Conservation (phyloP, 1,140 invertebrate species). For the Tetragnatha versicolor region DNA sequence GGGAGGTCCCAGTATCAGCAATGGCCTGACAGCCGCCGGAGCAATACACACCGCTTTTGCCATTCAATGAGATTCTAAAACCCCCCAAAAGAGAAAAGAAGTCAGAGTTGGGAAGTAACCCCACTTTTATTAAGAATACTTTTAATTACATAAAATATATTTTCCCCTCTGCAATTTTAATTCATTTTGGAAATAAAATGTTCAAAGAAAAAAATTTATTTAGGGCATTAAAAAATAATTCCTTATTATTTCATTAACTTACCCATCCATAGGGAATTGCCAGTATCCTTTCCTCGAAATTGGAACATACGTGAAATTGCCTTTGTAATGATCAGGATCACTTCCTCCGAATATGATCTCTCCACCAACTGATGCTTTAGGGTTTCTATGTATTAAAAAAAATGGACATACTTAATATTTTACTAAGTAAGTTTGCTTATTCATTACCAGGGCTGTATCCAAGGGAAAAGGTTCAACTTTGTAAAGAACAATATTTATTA, state of each 20-base stretch:
- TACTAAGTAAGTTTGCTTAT: too few relatives aligned
- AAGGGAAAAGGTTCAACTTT: too few relatives aligned
- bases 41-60: constrained; percentile 70
- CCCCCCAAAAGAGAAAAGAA: neutral
- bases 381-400: constrained; percentile 75
- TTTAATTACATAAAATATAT: too few relatives aligned
- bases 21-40: constrained; percentile 86
- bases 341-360: constrained; percentile 95
- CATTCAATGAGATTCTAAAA: constrained; percentile 68
- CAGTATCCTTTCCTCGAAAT: constrained; percentile 91
- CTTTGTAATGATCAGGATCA: constrained; percentile 87
- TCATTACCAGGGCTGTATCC: too few relatives aligned
- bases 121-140: too few relatives aligned
- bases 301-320: constrained; percentile 89
- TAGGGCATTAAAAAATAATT: too few relatives aligned
- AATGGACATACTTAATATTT: too few relatives aligned
- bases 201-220: too few relatives aligned
- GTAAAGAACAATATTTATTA: too few relatives aligned
- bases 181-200: too few relatives aligned
- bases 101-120: neutral
- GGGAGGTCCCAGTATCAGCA: constrained; percentile 97
- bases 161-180: too few relatives aligned
- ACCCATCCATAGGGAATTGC: constrained; percentile 92
- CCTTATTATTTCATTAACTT: too few relatives aligned
- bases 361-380: constrained; percentile 77